phyloP scores from a whole-genome alignment of 2,113 vertebrate genomes.

The Patagioenas fasciata region DNA sequence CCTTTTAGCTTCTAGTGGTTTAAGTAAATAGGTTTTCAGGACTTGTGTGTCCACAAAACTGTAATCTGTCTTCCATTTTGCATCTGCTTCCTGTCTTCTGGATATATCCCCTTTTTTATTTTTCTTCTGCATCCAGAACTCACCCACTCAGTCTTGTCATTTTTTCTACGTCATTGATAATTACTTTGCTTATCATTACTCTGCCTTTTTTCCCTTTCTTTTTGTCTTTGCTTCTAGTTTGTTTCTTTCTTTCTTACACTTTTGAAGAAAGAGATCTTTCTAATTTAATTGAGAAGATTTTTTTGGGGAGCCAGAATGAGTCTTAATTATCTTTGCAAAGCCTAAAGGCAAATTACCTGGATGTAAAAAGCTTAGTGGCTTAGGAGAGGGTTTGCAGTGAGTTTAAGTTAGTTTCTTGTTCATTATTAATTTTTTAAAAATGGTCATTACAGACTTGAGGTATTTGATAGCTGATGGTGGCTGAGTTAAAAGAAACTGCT shows the following conservation, averaged over 20 bases:
- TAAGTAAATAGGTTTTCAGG: background rate
- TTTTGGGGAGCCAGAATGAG: background rate
- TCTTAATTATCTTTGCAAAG: background rate
- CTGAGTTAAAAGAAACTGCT: background rate
- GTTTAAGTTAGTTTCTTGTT: background rate
- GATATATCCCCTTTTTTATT: background rate
- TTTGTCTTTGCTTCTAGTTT: background rate
- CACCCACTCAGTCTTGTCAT: background rate
- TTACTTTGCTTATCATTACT: background rate
- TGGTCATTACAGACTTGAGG: background rate
- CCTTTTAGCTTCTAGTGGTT: background rate
- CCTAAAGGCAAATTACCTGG: background rate
- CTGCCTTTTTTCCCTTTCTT: fast-evolving
- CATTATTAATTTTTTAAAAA: background rate
- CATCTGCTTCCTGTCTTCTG: background rate
- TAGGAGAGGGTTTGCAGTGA: background rate
- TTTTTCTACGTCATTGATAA: background rate
- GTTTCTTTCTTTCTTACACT: background rate
- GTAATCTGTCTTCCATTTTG: background rate
- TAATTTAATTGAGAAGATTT: background rate
- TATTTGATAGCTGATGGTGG: background rate
- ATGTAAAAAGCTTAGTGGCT: background rate
- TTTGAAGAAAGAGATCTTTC: background rate
- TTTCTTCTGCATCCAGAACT: background rate
- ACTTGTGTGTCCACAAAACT: background rate